These are phyloP conservation scores for Coptodon rendalli DNA, from an alignment of 2,113 vertebrate genomes.

Conservation along the genomic window DNA sequence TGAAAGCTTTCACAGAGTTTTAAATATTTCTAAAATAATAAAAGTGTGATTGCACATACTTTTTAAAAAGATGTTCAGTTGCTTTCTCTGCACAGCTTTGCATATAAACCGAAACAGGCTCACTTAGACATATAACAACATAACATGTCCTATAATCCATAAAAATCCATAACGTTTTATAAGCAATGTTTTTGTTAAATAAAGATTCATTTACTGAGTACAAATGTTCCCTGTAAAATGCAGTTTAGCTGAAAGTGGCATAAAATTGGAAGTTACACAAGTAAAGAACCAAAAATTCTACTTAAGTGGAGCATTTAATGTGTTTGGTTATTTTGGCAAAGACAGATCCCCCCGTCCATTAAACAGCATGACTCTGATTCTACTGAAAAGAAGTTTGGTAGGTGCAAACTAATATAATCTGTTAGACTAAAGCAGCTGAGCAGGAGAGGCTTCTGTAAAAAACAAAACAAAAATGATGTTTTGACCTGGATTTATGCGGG, in stretches of 20 bases:
- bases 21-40: not conserved
- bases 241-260: not conserved
- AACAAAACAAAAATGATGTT: not conserved
- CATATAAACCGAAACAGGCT: not conserved
- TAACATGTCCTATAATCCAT: accelerated
- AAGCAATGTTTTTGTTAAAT: not conserved
- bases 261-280: not conserved
- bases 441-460: not conserved
- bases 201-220: not conserved
- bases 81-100: not conserved
- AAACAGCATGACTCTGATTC: not conserved
- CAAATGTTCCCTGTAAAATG: not conserved
- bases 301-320: not conserved
- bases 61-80: not conserved
- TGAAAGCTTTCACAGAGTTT: not conserved
- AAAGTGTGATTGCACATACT: not conserved
- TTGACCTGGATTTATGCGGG: not conserved
- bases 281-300: not conserved
- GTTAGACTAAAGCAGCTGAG: not conserved
- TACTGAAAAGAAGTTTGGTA: not conserved
- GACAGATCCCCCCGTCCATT: not conserved
- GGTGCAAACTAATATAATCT: not conserved
- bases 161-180: not conserved
- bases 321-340: not conserved
- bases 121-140: not conserved